These are phyloP conservation scores for Pseudomyrmex gracilis DNA, from an alignment of 1,140 invertebrate genomes.

Conservation along the genomic window DNA sequence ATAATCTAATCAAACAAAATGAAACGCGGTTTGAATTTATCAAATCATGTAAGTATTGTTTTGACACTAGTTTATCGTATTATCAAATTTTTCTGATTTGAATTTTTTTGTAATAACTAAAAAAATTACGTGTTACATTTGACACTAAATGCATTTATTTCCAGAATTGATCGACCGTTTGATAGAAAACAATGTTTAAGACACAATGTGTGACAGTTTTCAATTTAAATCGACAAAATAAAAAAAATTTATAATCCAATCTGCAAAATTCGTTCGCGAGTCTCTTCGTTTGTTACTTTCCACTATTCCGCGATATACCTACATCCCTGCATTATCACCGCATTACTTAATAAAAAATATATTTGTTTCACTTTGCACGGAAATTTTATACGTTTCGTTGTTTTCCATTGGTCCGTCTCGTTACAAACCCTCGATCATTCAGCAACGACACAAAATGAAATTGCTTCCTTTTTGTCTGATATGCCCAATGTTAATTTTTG, in stretches of 20 bases:
- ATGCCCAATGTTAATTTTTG: background rate
- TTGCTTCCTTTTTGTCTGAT: background rate
- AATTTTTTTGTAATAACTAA: background rate
- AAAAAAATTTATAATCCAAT: background rate
- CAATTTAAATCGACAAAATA: background rate
- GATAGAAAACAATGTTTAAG: background rate
- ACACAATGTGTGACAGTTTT: background rate
- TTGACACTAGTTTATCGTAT: too few species aligned
- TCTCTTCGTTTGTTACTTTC: constrained; percentile 11
- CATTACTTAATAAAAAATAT: constrained; percentile 7
- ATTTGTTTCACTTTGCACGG: background rate
- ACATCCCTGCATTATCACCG: background rate
- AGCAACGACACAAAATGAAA: constrained; percentile 33
- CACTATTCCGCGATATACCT: background rate
- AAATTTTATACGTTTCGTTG: constrained; percentile 51
- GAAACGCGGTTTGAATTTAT: background rate
- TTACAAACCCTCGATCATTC: constrained; percentile 11
- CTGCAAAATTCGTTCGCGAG: background rate
- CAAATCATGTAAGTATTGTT: background rate
- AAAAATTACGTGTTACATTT: background rate
- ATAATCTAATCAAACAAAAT: background rate
- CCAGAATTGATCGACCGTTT: background rate
- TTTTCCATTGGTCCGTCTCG: background rate
- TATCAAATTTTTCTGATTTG: too few species aligned
- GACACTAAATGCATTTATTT: background rate